Evolutionary conservation across 1,140 invertebrate species (phyloP).

Genomic region (Bombus cullumanus): DNA sequence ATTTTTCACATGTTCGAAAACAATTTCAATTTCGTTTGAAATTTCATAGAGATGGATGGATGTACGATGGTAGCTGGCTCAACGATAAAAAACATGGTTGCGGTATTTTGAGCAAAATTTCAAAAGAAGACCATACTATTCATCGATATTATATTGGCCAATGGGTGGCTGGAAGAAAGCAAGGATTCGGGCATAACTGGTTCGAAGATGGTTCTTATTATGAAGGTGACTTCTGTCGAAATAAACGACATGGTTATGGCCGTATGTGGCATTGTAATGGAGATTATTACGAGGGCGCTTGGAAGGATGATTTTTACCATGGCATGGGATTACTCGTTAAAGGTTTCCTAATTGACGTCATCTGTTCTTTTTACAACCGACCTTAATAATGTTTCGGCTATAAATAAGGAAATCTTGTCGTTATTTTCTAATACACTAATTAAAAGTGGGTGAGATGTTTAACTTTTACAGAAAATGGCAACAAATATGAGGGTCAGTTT

Average conservation of each 20-base stretch:
- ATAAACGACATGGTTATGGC: conserved; percentile 86
- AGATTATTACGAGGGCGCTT: conserved; percentile 84
- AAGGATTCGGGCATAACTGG: conserved; percentile 83
- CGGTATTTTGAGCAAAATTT: conserved; percentile 68
- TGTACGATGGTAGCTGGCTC: conserved; percentile 83
- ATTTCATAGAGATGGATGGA: conserved; percentile 72
- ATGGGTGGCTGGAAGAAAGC: conserved; percentile 83
- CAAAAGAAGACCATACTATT: conserved; percentile 23
- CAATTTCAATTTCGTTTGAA: conserved; percentile 21
- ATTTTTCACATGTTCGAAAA: conserved; percentile 8
- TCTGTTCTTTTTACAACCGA: background rate
- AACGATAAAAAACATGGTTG: conserved; percentile 77
- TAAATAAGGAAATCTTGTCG: conserved; percentile 20
- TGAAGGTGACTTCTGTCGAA: conserved; percentile 85
- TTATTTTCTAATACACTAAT: background rate
- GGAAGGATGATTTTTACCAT: conserved; percentile 77
- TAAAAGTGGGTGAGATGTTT: background rate
- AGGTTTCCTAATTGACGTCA: conserved; percentile 43
- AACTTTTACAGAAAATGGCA: conserved; percentile 81
- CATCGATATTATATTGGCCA: conserved; percentile 76
- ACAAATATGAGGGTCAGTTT: conserved; percentile 86
- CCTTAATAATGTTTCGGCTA: background rate
- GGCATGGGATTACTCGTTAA: conserved; percentile 82
- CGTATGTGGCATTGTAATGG: conserved; percentile 84
- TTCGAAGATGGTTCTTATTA: conserved; percentile 85